Evolutionary conservation across 2,797 vertebrate species (phyloP), one percentile per base, ranked within the genome.

Genomic region (Peromyscus eremicus): DNA sequence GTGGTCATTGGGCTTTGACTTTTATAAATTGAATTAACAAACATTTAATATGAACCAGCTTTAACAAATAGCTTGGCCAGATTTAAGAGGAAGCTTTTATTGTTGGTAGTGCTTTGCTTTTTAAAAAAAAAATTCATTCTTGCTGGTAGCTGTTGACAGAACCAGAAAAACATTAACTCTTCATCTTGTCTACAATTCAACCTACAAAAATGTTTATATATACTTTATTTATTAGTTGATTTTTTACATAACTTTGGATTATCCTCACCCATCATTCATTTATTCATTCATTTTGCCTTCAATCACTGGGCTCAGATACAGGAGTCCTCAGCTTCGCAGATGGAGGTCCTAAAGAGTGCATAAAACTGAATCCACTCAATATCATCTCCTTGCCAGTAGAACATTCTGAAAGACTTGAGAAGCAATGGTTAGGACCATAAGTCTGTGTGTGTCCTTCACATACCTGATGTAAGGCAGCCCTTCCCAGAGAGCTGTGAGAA

Each of bases 11-110:
- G 91, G 82, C 77, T 97, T 93, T 27, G 57, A 49, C 64, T 98
- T 97, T 96, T 92, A 88, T 23, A 96, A 96, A 97, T 96, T 93
- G 87, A 97, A 95, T 95, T 97, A 98, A 93, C 76, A 97, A 97
- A 96, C 96, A 95, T 97, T 95, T 87, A 7, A 94, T 94, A 77
- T 81, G 66, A 98, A 98, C 73, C 89, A 92, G 92, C 64, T 96
- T 97, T 84, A 77, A 93, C 89, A 97, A 92, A 88, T 91, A 96
- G 73, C 66, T 81, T 94, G 71, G 11, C 89, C 85, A 98, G 66
- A 90, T 96, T 96, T 94, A 85, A 87, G 81, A 94, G 81, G 71
- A 49, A 95, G 23, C 19, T 70, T 94, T 32, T 80, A 96, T 95
- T 91, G 25, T 77, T 98, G 1, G 71, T 86, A 27, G 68, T 94